Base-by-base conservation (phyloP, 2,797 vertebrate species). In the Hydrolagus colliei region DNA sequence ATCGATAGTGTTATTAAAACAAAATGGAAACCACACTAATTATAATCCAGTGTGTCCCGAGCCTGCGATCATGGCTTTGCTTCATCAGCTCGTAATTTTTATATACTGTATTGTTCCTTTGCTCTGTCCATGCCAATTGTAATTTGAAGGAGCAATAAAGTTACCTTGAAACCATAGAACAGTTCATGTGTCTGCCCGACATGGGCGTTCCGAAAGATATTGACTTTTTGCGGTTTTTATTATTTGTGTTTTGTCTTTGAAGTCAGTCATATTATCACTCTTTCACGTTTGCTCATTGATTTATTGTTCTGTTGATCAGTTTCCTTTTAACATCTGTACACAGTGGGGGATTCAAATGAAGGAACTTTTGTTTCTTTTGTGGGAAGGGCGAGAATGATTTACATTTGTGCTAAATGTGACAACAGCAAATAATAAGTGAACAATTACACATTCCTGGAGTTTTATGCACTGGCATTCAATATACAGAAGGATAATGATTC, bases 141-240 rank as follows among this genome's bases (percentile, higher is more conserved):
- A 84, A 84, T 71, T 84, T 84, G 41, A 84, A 84, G 65, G 79
- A 84, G 79, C 79, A 84, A 84, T 84, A 84, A 84, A 84, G 65
- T 71, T 84, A 71, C 67, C 65, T 84, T 84, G 79, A 84, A 84
- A 68, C 79, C 32, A 71, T 68, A 63, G 79, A 84, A 84, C 79
- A 84, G 79, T 84, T 71, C 79, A 35, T 41, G 79, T 84, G 79
- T 84, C 79, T 52, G 65, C 79, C 41, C 79, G 65, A 13, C 67
- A 71, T 84, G 79, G 65, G 79, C 32, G 65, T 82, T 82, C 79
- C 79, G 71, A 68, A 63, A 84, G 20, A 71, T 71, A 63, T 71
- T 63, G 67, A 10, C 71, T 52, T 84, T 84, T 41, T 84, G 67
- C 32, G 20, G 61, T 67, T 32, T 71, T 84, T 67, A 68, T 27